These are phyloP conservation scores for Lemur catta DNA, from an alignment of 2,797 vertebrate species.

Conservation along the genomic window DNA sequence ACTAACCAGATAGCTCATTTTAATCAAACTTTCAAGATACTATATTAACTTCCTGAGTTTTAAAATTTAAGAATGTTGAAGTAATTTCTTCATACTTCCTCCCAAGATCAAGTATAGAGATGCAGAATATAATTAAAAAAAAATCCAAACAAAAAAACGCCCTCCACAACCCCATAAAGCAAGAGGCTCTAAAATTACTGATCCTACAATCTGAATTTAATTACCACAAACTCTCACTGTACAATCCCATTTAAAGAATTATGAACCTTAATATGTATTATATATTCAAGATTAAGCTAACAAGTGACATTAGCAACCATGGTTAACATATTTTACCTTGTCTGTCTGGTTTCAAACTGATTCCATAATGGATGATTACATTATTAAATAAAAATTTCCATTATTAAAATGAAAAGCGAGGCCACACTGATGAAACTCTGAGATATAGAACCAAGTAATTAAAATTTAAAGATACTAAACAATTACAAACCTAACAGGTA, in stretches of 20 bases:
- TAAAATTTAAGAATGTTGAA: conserved; percentile 48
- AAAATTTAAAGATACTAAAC: neutral
- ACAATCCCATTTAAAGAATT: neutral
- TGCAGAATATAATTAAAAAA: neutral
- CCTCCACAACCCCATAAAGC: neutral
- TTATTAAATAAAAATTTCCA: conserved; percentile 13
- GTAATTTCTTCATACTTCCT: neutral
- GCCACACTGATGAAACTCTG: neutral
- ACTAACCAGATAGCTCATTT: neutral
- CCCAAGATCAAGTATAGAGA: neutral
- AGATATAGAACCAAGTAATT: neutral
- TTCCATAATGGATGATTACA: neutral
- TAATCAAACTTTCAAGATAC: conserved; percentile 28
- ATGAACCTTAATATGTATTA: neutral
- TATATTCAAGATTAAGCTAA: conserved; percentile 18
- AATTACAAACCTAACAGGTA: neutral
- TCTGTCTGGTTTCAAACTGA: conserved; percentile 26
- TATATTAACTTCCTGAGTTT: neutral
- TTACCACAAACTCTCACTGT: neutral
- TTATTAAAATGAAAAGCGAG: conserved; percentile 48
- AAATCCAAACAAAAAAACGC: neutral
- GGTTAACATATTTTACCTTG: conserved; percentile 31
- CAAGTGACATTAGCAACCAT: neutral
- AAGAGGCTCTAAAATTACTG: conserved; percentile 36
- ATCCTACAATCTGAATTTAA: neutral